A percentile compares a stretch with the other conserved stretches of the same genome.
phyloP scores from a whole-genome alignment of 2,797 vertebrate species.

The Xenopus petersii region DNA sequence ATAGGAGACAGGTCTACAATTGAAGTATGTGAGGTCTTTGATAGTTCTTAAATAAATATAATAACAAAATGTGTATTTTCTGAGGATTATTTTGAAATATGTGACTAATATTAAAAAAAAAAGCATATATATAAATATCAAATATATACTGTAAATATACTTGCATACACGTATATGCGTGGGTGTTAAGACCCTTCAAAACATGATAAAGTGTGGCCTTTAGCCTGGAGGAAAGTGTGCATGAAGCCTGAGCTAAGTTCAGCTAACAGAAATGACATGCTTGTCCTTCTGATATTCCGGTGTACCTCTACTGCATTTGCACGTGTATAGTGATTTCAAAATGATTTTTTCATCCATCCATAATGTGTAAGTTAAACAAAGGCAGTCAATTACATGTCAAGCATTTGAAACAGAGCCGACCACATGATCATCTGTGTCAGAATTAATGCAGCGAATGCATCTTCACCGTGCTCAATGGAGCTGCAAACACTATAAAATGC shows the following conservation, averaged over 20 bases:
- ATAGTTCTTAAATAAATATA: too few relatives aligned
- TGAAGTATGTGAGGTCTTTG: too few relatives aligned
- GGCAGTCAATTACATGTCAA: conserved; percentile 41
- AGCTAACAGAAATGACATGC: conserved; percentile 4
- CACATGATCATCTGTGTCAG: conserved; percentile 62
- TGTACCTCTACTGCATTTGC: conserved; percentile 31
- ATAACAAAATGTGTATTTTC: too few relatives aligned
- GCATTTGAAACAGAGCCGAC: conserved; percentile 43
- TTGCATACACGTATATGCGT: too few relatives aligned
- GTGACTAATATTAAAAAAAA: too few relatives aligned
- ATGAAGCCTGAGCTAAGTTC: not conserved
- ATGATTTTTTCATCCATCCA: conserved; percentile 34
- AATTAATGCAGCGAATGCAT: conserved; percentile 60
- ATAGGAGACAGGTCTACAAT: too few relatives aligned
- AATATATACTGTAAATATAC: too few relatives aligned
- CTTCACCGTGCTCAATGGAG: conserved; percentile 62
- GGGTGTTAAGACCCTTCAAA: too few relatives aligned
- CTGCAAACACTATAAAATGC: conserved; percentile 67
- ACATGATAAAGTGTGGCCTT: too few relatives aligned
- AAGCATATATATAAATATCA: too few relatives aligned
- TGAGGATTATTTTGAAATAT: too few relatives aligned
- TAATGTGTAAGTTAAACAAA: conserved; percentile 48
- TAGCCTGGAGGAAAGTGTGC: not conserved
- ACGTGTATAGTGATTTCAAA: conserved; percentile 40
- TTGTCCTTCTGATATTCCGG: conserved; percentile 21